These are phyloP conservation scores for Myotis yumanensis DNA, from an alignment of 2,113 vertebrate species.

Conservation along the genomic window DNA sequence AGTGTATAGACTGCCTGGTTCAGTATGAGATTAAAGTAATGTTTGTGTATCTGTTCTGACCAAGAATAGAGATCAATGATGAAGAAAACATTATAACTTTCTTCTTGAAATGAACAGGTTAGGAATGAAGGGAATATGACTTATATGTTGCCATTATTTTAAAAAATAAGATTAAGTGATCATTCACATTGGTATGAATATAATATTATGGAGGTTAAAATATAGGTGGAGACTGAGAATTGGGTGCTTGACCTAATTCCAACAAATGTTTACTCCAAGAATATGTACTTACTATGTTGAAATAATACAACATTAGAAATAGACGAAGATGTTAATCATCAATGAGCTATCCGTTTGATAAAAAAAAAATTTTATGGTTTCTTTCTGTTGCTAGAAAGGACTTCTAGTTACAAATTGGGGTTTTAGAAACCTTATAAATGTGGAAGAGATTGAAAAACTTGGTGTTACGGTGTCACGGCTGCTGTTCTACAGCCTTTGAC, in stretches of 20 bases:
- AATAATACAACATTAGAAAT: constrained; percentile 12
- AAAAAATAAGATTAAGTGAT: constrained; percentile 10
- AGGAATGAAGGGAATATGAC: neutral
- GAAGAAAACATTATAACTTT: neutral
- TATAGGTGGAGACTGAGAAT: neutral
- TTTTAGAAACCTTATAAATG: neutral
- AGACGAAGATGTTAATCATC: neutral
- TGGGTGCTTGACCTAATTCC: neutral
- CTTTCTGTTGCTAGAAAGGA: constrained; percentile 3
- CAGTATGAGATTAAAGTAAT: neutral
- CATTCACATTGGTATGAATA: neutral
- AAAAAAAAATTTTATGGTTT: constrained; percentile 23
- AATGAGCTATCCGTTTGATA: neutral
- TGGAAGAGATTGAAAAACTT: neutral
- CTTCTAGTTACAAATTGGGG: neutral
- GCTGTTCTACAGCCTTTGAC: neutral
- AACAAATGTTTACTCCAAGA: neutral
- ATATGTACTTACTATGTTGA: neutral
- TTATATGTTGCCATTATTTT: constrained; percentile 16
- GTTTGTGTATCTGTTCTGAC: neutral
- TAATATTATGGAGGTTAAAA: neutral
- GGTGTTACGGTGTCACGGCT: neutral
- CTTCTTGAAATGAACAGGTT: neutral
- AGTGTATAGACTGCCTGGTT: neutral
- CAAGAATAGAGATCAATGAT: neutral